Conservation (phyloP, 2,113 vertebrate genomes). For the Tursiops truncatus region DNA sequence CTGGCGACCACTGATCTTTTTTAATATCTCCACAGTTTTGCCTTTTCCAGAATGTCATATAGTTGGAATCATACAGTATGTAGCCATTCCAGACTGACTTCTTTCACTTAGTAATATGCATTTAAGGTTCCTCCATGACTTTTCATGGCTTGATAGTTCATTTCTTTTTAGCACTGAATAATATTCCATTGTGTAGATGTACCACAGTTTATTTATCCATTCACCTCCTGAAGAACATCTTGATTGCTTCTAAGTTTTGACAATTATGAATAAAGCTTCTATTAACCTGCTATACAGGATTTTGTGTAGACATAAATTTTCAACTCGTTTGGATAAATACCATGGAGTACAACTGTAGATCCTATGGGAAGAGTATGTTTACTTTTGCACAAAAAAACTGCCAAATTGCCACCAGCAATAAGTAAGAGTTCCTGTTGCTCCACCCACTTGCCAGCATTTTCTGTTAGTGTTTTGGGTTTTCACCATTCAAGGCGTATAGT, state of each 20-base stretch:
- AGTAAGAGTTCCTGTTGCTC: not conserved
- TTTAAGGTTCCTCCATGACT: not conserved
- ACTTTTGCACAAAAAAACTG: not conserved
- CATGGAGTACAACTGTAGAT: not conserved
- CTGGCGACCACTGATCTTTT: not conserved
- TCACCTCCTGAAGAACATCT: not conserved
- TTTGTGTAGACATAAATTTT: not conserved
- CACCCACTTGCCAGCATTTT: not conserved
- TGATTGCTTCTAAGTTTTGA: not conserved
- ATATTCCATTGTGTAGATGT: not conserved
- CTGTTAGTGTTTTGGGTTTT: not conserved
- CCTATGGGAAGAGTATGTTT: not conserved
- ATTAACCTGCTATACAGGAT: not conserved
- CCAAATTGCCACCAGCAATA: not conserved
- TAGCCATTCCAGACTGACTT: not conserved
- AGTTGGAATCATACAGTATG: not conserved
- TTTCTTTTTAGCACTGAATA: too few relatives aligned
- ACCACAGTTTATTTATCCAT: not conserved
- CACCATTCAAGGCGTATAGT: not conserved
- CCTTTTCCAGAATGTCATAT: not conserved
- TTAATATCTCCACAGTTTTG: not conserved
- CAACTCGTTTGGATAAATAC: not conserved
- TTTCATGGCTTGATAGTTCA: too few relatives aligned
- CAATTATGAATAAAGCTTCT: not conserved
- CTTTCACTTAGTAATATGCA: not conserved